These are phyloP conservation scores for Grantiella picta DNA, from an alignment of 2,113 vertebrate species.

Conservation along the genomic window DNA sequence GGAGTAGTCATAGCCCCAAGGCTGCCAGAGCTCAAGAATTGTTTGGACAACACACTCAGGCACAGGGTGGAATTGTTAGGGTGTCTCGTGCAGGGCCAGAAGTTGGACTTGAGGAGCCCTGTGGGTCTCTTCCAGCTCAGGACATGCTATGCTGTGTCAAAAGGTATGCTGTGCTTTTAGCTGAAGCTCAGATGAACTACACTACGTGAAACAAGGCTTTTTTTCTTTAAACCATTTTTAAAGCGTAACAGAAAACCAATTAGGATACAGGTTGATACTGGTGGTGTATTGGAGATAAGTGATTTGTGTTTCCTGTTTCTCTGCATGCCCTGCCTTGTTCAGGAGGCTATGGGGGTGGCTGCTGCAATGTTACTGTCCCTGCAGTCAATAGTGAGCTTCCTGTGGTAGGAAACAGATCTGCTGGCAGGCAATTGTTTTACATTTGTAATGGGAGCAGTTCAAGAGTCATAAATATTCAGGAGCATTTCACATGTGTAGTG, in stretches of 20 bases:
- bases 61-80: neutral
- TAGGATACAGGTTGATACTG: neutral
- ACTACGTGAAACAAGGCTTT: neutral
- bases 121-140: too few species aligned
- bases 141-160: neutral
- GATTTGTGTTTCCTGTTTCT: neutral
- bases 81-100: neutral
- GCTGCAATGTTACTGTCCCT: neutral
- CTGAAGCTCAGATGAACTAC: neutral
- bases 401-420: neutral
- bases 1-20: rapidly evolving
- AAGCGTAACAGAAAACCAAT: neutral
- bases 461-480: neutral
- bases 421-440: neutral
- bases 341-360: neutral
- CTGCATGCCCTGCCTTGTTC: neutral
- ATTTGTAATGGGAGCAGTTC: neutral
- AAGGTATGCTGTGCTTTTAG: neutral
- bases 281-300: neutral
- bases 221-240: neutral
- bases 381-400: neutral
- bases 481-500: neutral
- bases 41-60: neutral
- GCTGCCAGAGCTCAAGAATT: neutral
- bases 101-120: neutral